Percentiles rank a stretch among this genome's conserved stretches.
phyloP scores from a whole-genome alignment of 2,888 invertebrate genomes.

The Heliconius charithonia region DNA sequence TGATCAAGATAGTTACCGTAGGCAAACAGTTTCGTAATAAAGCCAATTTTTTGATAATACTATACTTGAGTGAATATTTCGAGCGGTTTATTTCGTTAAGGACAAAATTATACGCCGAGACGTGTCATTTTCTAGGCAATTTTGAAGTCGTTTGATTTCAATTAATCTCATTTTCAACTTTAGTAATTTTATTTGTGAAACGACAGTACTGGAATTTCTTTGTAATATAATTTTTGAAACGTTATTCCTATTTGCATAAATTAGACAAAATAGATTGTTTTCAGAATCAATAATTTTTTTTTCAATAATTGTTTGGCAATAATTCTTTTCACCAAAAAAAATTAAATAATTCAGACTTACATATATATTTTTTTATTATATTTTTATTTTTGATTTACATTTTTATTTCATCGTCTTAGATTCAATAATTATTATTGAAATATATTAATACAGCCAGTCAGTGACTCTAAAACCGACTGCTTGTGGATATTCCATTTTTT shows the following conservation, averaged over 20 bases:
- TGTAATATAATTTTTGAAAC: conserved; percentile 3
- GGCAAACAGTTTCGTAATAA: conserved; percentile 78
- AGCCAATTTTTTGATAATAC: conserved; percentile 82
- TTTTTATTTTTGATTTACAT: too few species aligned
- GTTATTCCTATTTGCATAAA: conserved; percentile 3
- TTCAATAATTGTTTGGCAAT: background rate
- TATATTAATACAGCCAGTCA: too few species aligned
- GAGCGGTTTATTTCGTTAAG: conserved; percentile 65
- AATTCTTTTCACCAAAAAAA: background rate
- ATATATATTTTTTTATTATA: too few species aligned
- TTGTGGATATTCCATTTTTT: too few species aligned
- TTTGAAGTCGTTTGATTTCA: conserved; percentile 72
- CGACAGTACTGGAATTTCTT: conserved; percentile 10
- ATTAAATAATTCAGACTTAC: background rate
- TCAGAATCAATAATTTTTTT: background rate
- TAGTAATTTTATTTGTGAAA: conserved; percentile 47
- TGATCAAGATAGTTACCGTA: conserved; percentile 74
- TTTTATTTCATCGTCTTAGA: too few species aligned
- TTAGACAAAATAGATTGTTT: background rate
- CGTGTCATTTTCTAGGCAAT: conserved; percentile 77
- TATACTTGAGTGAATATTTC: conserved; percentile 59
- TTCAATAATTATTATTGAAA: too few species aligned
- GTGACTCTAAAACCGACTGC: too few species aligned
- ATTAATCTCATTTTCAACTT: conserved; percentile 73
- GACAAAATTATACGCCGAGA: conserved; percentile 70